phyloP scores from a whole-genome alignment of 1,140 invertebrate species.

The Procambarus clarkii region DNA sequence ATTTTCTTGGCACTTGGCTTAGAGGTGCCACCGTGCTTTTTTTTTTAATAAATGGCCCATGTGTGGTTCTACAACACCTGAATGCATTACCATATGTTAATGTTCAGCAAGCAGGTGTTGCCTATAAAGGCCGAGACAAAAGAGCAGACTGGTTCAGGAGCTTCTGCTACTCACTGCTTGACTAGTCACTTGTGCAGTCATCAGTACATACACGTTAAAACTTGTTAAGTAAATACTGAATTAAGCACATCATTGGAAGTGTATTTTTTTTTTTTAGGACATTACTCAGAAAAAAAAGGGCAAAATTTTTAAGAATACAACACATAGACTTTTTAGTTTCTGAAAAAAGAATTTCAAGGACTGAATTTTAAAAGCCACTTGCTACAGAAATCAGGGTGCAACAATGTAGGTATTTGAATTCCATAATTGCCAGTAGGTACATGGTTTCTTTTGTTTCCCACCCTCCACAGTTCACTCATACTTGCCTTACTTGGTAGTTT shows the following conservation, averaged over 20 bases:
- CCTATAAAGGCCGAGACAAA: constrained; percentile 43
- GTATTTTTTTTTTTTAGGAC: constrained; percentile 49
- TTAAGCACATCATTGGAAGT: constrained; percentile 54
- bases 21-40: constrained; percentile 20
- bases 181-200: constrained; percentile 64
- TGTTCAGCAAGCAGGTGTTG: constrained; percentile 47
- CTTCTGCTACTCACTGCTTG: constrained; percentile 65
- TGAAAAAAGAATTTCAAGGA: constrained; percentile 18
- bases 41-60: constrained; percentile 22
- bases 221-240: constrained; percentile 62
- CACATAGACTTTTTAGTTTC: constrained; percentile 42
- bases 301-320: constrained; percentile 52
- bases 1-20: constrained; percentile 45
- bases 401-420: constrained; percentile 54
- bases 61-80: constrained; percentile 44
- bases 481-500: constrained; percentile 21
- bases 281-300: constrained; percentile 38
- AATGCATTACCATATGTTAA: constrained; percentile 42
- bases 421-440: constrained; percentile 41
- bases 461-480: constrained; percentile 39
- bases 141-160: constrained; percentile 45
- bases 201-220: constrained; percentile 57
- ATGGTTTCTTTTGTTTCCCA: constrained; percentile 11
- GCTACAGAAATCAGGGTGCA: constrained; percentile 54
- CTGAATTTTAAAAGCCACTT: constrained; percentile 53